Evolutionary conservation across 2,888 invertebrate species (phyloP), one percentile per base, ranked within the genome.

Genomic region (Carterocephalus palaemon): DNA sequence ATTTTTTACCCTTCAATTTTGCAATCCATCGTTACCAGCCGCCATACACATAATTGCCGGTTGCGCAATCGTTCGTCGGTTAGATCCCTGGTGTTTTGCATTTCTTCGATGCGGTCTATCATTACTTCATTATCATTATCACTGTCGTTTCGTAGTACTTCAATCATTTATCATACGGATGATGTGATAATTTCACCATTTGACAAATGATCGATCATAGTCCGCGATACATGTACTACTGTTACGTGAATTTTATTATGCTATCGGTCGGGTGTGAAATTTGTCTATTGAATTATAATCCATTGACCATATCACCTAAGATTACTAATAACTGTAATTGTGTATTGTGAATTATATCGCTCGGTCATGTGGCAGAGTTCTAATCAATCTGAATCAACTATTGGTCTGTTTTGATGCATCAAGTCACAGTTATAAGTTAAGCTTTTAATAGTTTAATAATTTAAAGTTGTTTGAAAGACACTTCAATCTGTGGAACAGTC

Each of bases 1-100:
- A 47, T 61, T 64, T 66, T 67, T 57, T 50, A 50, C 48, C 53
- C 54, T 61, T 60, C 54, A 53, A 62, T 68, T 64, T 64, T 51
- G 63, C 59, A 73, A 70, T 51, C 59, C 52, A 55, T 61, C 66
- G 60, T 61, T 62, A 51, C 57, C 53, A 60, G 66, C 67, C 66
- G 62, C 70, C 70, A 59, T 59, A 53, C 55, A 59, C 53, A 60
- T 75, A 75, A 77, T 80, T 72, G 61, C 58, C 50, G 57, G 64
- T 81, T 79, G 70, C 68, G 66, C 73, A 77, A 77, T 49, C 54
- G 54, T 51, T 47, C 48, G 59, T 64, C 53, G 66, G 68, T 76
- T 70, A 65, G 64, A 69, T 70, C 64, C 68, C 60, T 51, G 22
- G 52, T 61, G 55, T 64, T 71, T 71, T 70, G 60, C 63, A 67